These are phyloP conservation scores for Gila orcuttii DNA, from an alignment of 2,113 vertebrate genomes.

Conservation along the genomic window DNA sequence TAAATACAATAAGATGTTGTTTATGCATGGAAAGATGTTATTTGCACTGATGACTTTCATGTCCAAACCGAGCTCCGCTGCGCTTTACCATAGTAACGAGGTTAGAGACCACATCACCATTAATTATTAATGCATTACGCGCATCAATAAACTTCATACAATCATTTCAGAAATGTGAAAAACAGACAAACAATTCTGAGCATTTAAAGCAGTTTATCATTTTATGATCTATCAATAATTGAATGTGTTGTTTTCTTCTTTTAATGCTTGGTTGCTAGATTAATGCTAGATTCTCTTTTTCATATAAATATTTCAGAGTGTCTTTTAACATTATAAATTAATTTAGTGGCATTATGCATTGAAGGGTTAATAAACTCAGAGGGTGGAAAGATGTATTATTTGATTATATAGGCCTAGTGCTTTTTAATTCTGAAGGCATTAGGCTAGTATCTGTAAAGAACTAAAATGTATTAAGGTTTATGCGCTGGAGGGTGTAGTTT, in stretches of 20 bases:
- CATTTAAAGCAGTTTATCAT: neutral
- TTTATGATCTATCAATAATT: slow-evolving; percentile 26
- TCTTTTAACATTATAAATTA: slow-evolving; percentile 40
- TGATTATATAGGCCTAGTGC: neutral
- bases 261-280: neutral
- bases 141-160: slow-evolving; percentile 1
- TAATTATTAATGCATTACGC: neutral
- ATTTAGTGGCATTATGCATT: slow-evolving; percentile 60
- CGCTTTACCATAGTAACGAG: neutral
- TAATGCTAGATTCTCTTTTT: neutral
- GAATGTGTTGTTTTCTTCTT: neutral
- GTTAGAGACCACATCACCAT: slow-evolving; percentile 19
- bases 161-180: neutral
- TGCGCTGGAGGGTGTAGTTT: neutral
- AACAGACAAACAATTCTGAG: neutral
- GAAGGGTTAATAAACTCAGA: slow-evolving; percentile 53
- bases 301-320: slow-evolving; percentile 1
- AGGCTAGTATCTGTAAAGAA: neutral
- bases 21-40: neutral
- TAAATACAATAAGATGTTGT: neutral
- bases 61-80: neutral
- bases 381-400: neutral
- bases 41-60: neutral
- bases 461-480: neutral
- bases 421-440: neutral